Evolutionary conservation across 2,797 vertebrate genomes (phyloP), one percentile per base, ranked within the genome.

Genomic region (Alectoris magna): DNA sequence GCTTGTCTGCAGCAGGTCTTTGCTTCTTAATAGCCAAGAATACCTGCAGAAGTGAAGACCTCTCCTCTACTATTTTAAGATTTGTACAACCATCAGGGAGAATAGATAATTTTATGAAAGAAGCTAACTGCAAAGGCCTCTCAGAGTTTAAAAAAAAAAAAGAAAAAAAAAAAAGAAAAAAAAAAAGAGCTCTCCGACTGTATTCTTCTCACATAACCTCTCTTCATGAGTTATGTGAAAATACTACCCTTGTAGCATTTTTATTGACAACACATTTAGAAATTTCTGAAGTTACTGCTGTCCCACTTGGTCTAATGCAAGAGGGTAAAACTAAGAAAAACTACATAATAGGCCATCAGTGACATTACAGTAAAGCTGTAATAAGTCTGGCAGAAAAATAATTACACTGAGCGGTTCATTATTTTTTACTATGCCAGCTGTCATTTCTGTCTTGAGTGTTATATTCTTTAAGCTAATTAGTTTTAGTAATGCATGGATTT

Each of bases 401-500:
- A 27, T 67, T 48, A 21, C 26, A 71, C 10, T 2, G 55, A 38
- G 9, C 67, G 9, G 31, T 91, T 94, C 80, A 38, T 67, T 90
- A 43, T 23, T 92, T 91, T 90, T 77, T 67, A 58, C 82, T 91
- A 68, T 3, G 8, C 31, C 31, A 89, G 53, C 75, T 92, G 39
- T 62, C 10, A 24, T 96, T 95, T 91, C 46, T 95, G 70, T 77
- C 60, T 96, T 88, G 39, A 81, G 24, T 63, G 26, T 71, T 89
- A 68, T 91, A 94, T 92, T 84, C 56, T 80, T 76, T 81, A 26
- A 83, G 66, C 31, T 87, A 77, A 91, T 86, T 73, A 67, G 10
- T 91, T 94, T 87, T 92, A 89, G 49, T 75, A 94, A 83, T 91
- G 90, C 81, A 90, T 92, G 87, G 31, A 82, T 85, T 93, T 92